Evolutionary conservation across 2,113 vertebrate genomes (phyloP).

Genomic region (Promerops cafer): DNA sequence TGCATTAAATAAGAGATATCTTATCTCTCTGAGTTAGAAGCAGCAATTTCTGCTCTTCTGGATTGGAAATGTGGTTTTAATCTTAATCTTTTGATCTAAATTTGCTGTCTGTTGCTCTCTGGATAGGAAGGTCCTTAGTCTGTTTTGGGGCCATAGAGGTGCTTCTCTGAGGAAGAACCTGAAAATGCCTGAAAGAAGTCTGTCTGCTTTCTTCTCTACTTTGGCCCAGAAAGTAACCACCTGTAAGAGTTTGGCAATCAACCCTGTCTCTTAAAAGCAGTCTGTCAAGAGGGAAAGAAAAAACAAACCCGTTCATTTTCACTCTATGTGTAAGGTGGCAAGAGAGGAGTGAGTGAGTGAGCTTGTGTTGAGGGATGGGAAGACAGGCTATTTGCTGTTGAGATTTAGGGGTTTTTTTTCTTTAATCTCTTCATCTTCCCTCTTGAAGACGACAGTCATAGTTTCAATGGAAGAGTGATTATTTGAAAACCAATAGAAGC

Average conservation of each 20-base stretch:
- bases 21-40: not conserved
- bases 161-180: not conserved
- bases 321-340: not conserved
- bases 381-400: not conserved
- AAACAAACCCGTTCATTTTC: not conserved
- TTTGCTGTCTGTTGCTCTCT: not conserved
- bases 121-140: not conserved
- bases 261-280: not conserved
- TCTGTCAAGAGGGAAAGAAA: not conserved
- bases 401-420: not conserved
- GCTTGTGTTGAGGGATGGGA: not conserved
- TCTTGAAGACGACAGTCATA: not conserved
- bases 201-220: not conserved
- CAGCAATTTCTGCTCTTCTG: not conserved
- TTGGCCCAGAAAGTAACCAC: not conserved
- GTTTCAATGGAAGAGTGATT: not conserved
- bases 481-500: not conserved
- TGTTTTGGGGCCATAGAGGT: not conserved
- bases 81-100: not conserved
- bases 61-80: not conserved
- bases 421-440: not conserved
- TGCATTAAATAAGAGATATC: not conserved
- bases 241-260: not conserved
- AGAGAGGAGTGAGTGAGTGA: not conserved
- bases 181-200: not conserved